phyloP scores from a whole-genome alignment of 2,113 vertebrate genomes.

The Acanthisitta chloris region DNA sequence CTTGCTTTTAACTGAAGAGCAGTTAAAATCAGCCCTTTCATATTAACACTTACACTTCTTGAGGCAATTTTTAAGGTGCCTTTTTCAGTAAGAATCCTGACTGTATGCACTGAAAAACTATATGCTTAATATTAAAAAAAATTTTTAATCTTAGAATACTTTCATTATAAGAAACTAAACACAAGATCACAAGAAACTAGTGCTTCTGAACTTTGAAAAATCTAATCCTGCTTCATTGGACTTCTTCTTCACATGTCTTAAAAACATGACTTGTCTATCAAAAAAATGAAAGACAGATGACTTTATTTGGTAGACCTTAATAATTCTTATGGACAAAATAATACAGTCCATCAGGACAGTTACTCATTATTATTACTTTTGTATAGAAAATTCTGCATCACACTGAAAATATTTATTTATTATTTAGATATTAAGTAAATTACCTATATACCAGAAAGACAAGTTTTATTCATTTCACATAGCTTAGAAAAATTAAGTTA shows the following conservation, averaged over 20 bases:
- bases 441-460: not conserved
- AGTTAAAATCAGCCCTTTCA: not conserved
- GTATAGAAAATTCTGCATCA: not conserved
- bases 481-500: not conserved
- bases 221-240: not conserved
- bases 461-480: not conserved
- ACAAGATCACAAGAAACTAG: not conserved
- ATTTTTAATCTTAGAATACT: not conserved
- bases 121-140: not conserved
- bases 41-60: not conserved
- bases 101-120: not conserved
- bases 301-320: not conserved
- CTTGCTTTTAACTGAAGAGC: constrained; percentile 22
- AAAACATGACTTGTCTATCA: not conserved
- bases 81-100: not conserved
- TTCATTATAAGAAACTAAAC: not conserved
- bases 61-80: not conserved
- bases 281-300: not conserved
- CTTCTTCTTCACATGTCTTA: not conserved
- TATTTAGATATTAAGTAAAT: not conserved
- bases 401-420: not conserved
- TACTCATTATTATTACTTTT: not conserved
- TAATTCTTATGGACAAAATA: not conserved
- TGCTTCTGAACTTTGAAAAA: not conserved
- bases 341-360: not conserved